These are phyloP conservation scores for Mionectes olivaceus DNA, from an alignment of 2,797 vertebrate genomes.

Conservation along the genomic window DNA sequence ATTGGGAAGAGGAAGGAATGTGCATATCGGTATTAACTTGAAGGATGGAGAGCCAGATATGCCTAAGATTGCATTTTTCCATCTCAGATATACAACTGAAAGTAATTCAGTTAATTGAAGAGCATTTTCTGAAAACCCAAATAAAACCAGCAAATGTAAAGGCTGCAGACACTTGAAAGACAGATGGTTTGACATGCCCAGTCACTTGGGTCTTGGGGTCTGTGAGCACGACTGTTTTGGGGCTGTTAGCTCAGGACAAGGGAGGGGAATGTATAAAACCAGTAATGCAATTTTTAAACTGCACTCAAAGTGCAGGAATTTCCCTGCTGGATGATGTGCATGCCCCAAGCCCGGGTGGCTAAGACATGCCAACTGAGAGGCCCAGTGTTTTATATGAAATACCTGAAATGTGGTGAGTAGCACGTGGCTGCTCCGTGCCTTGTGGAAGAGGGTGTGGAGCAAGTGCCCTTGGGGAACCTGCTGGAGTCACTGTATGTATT, in stretches of 20 bases:
- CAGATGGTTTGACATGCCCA: neutral
- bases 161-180: neutral
- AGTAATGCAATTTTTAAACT: neutral
- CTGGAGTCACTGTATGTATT: neutral
- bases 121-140: neutral
- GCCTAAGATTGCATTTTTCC: neutral
- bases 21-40: neutral
- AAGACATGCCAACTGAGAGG: neutral
- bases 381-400: neutral
- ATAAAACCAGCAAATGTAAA: neutral
- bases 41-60: neutral
- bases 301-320: neutral
- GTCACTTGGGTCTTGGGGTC: neutral
- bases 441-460: conserved; percentile 7
- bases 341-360: neutral
- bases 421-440: neutral
- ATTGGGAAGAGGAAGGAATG: conserved; percentile 25
- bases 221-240: neutral
- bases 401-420: neutral
- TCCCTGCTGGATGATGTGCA: neutral
- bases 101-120: neutral
- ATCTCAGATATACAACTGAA: conserved; percentile 9
- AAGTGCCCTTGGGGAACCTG: neutral
- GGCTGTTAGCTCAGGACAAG: neutral
- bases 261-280: neutral